Evolutionary conservation across 2,113 vertebrate species (phyloP).

Genomic region (Gobius niger): DNA sequence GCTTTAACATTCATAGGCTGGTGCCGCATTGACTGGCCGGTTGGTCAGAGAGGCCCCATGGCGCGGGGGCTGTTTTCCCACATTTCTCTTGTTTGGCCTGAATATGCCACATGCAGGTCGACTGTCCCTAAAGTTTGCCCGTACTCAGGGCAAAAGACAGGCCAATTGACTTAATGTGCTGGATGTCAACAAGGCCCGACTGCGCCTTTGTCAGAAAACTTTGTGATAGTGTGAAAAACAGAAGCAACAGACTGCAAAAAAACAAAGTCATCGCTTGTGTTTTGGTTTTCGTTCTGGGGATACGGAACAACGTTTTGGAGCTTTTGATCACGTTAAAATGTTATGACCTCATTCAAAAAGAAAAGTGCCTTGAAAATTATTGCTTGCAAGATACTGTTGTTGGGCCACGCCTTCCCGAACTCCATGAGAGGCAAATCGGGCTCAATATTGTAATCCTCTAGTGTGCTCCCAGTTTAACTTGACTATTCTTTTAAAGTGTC

Average conservation of each 20-base stretch:
- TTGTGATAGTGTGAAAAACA: slow-evolving; percentile 4
- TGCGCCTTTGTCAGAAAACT: slow-evolving; percentile 21
- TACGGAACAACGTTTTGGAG: too few relatives aligned
- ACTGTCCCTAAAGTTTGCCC: slow-evolving; percentile 40
- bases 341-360: too few relatives aligned
- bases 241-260: slow-evolving; percentile 7
- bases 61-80: slow-evolving; percentile 47
- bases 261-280: slow-evolving; percentile 27
- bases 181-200: slow-evolving; percentile 49
- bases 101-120: slow-evolving; percentile 67
- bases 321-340: too few relatives aligned
- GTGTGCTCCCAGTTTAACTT: too few relatives aligned
- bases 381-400: too few relatives aligned
- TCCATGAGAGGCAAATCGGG: too few relatives aligned
- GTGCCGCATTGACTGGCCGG: slow-evolving; percentile 42
- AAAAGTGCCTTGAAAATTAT: too few relatives aligned
- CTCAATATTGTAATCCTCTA: too few relatives aligned
- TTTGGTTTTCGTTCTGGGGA: too few relatives aligned
- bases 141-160: slow-evolving; percentile 18
- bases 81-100: slow-evolving; percentile 54
- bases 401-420: too few relatives aligned
- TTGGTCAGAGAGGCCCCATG: slow-evolving; percentile 46
- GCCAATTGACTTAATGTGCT: slow-evolving; percentile 29
- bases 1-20: slow-evolving; percentile 58
- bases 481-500: too few relatives aligned